A percentile compares a stretch with the other conserved stretches of the same genome.
These are phyloP conservation scores for Rhaphigaster nebulosa DNA, from an alignment of 2,888 invertebrate species.

Conservation along the genomic window DNA sequence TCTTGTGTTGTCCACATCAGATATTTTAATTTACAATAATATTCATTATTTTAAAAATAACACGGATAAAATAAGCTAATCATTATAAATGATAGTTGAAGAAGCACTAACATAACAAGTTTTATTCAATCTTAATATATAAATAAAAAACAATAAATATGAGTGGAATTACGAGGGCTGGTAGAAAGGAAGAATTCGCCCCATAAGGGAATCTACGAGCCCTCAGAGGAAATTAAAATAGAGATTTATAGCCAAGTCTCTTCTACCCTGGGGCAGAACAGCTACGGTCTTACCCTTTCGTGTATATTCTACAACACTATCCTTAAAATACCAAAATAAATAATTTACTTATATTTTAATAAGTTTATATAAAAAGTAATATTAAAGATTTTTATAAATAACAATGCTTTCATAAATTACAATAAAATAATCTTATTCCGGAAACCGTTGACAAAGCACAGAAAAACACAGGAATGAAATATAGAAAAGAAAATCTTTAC, in stretches of 20 bases:
- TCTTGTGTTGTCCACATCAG: too few species aligned
- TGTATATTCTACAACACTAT: background rate
- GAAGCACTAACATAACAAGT: background rate
- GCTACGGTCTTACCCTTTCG: background rate
- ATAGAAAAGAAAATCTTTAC: too few species aligned
- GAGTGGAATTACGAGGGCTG: background rate
- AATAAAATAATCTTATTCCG: too few species aligned
- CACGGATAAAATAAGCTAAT: background rate
- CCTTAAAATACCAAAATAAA: background rate
- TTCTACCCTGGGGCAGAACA: background rate
- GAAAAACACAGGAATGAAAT: too few species aligned
- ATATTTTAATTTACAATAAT: too few species aligned
- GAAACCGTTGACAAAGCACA: too few species aligned
- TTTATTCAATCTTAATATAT: background rate
- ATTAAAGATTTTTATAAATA: too few species aligned
- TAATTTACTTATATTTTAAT: too few species aligned
- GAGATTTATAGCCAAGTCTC: conserved; percentile 8
- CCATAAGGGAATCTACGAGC: conserved; percentile 16
- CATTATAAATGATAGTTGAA: background rate
- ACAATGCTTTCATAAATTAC: too few species aligned
- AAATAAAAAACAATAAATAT: conserved; percentile 31
- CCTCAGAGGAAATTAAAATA: conserved; percentile 44
- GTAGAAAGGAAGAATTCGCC: background rate
- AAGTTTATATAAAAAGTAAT: too few species aligned
- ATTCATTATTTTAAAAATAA: too few species aligned